Evolutionary conservation across 2,888 invertebrate genomes (phyloP).

Genomic region (Idaea biselata): DNA sequence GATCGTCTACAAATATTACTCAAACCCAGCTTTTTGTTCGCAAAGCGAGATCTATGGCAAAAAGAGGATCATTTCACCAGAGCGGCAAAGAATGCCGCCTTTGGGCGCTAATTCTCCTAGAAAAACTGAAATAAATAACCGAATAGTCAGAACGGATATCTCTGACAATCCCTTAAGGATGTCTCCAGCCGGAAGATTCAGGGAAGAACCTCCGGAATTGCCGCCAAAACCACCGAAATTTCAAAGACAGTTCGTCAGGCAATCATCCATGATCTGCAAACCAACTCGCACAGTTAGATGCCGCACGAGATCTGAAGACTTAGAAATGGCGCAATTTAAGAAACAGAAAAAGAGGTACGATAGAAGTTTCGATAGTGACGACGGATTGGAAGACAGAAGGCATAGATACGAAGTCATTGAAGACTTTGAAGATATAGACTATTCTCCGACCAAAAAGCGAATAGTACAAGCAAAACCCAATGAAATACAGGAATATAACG

Average conservation of each 20-base stretch:
- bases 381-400: slow-evolving; percentile 60
- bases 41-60: slow-evolving; percentile 84
- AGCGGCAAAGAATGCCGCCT: slow-evolving; percentile 61
- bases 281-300: slow-evolving; percentile 63
- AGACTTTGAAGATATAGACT: slow-evolving; percentile 66
- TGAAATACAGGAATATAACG: slow-evolving; percentile 76
- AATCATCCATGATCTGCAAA: slow-evolving; percentile 74
- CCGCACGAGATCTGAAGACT: slow-evolving; percentile 64
- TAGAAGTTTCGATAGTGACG: slow-evolving; percentile 57
- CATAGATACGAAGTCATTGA: slow-evolving; percentile 81
- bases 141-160: slow-evolving; percentile 70
- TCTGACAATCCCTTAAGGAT: slow-evolving; percentile 73
- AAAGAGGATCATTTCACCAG: slow-evolving; percentile 54
- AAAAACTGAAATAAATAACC: slow-evolving; percentile 57
- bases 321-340: slow-evolving; percentile 73
- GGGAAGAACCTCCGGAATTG: slow-evolving; percentile 67
- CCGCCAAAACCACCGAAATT: slow-evolving; percentile 71
- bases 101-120: slow-evolving; percentile 73
- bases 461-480: slow-evolving; percentile 69
- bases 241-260: slow-evolving; percentile 64
- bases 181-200: slow-evolving; percentile 45
- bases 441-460: slow-evolving; percentile 74
- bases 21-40: slow-evolving; percentile 89
- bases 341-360: slow-evolving; percentile 53
- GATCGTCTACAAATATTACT: slow-evolving; percentile 84